These are phyloP conservation scores for Nowickia ferox DNA, from an alignment of 2,888 invertebrate genomes.

Conservation along the genomic window DNA sequence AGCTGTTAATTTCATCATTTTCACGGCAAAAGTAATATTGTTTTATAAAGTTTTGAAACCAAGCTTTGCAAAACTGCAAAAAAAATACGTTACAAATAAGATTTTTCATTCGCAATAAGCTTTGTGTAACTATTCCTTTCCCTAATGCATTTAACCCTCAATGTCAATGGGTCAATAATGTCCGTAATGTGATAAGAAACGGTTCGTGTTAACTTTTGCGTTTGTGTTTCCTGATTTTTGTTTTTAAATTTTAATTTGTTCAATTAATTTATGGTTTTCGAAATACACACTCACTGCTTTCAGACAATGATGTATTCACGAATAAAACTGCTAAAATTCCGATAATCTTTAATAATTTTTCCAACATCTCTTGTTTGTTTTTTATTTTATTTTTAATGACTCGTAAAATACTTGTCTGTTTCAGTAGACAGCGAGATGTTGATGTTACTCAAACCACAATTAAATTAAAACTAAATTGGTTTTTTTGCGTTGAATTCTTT, in stretches of 20 bases:
- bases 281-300: slow-evolving; percentile 62
- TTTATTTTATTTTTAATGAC: neutral
- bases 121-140: neutral
- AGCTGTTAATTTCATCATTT: no score
- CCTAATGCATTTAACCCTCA: slow-evolving; percentile 37
- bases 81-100: neutral
- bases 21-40: no score
- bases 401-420: neutral
- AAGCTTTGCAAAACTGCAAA: no score
- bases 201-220: slow-evolving; percentile 7
- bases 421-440: slow-evolving; percentile 25
- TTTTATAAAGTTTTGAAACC: no score
- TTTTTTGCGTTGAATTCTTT: slow-evolving; percentile 15
- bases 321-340: slow-evolving; percentile 56
- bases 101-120: neutral
- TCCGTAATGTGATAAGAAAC: slow-evolving; percentile 51
- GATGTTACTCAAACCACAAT: slow-evolving; percentile 53
- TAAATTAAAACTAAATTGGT: slow-evolving; percentile 55
- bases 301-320: slow-evolving; percentile 54
- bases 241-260: slow-evolving; percentile 20
- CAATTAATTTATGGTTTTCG: neutral
- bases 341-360: slow-evolving; percentile 45
- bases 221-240: neutral
- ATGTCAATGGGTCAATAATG: slow-evolving; percentile 55
- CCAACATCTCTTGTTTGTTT: slow-evolving; percentile 8